Base-by-base conservation (phyloP, 2,113 vertebrate species). In the Cyprinus carpio region DNA sequence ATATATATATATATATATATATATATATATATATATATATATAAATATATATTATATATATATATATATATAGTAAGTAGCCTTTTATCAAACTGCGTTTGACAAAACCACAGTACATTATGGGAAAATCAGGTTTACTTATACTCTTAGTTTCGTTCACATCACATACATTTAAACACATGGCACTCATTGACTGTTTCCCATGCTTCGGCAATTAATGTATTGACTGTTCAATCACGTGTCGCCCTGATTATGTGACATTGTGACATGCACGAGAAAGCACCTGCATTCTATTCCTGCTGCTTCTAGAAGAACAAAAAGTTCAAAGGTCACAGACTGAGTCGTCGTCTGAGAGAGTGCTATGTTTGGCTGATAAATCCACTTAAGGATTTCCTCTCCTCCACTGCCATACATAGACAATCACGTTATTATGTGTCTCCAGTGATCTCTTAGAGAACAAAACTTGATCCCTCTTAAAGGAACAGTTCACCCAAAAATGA, bases 361-460 rank as follows among this genome's bases (percentile, higher is more conserved):
- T 85, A 40, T 85, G 85, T 87, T 82, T 83, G 54, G 72, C 71
- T 64, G 75, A 43, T 62, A 87, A 88, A 87, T 86, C 87, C 82
- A 64, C 75, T 85, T 87, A 90, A 84, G 76, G 83, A 43, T 86
- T 88, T 87, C 81, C 67, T 46, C 43, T 65, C 51, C 81, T 81
- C 75, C 56, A 46, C 72, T 74, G 64, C 49, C 25, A 40, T 29
- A 51, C 40, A 34, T 9, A 84, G 75, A 87, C 13, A 76, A 51
- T 85, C 83, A 81, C 12, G n/a, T 84, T 86, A 64, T 56, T 80
- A 25, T 58, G 49, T 85, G 78, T 71, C 71, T 87, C 71, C 20
- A 18, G 51, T 62, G 40, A 69, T 34, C 60, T 69, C 65, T 54
- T 29, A 23, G 69, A 65, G n/a, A 86, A 69, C 75, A 86, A 64